Evolutionary conservation across 37 sponge, comb jelly and placozoan genomes (phyloP), one percentile per base, ranked within the genome.

Genomic region (Bolinopsis microptera): DNA sequence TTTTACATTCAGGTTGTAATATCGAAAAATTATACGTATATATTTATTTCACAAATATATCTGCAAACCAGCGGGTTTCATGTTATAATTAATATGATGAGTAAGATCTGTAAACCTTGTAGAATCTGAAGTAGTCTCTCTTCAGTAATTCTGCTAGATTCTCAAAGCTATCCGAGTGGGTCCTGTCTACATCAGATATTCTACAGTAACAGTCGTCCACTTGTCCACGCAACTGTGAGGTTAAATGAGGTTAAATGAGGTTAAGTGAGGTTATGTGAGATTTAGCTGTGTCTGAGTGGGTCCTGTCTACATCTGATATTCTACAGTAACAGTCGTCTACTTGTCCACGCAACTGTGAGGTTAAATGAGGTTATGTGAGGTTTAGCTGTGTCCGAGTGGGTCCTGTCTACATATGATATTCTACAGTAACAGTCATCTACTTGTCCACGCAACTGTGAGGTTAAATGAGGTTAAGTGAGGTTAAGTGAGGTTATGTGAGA

Each of bases 51-150:
- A n/a, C n/a, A n/a, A n/a, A n/a, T n/a, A n/a, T n/a, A n/a, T n/a
- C n/a, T n/a, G n/a, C n/a, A n/a, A n/a, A n/a, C n/a, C n/a, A n/a
- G n/a, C n/a, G n/a, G n/a, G n/a, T n/a, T n/a, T n/a, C n/a, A n/a
- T n/a, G n/a, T n/a, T n/a, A n/a, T n/a, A n/a, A n/a, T n/a, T n/a
- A n/a, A n/a, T n/a, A n/a, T n/a, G n/a, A n/a, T n/a, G n/a, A n/a
- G n/a, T n/a, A n/a, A n/a, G n/a, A n/a, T n/a, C n/a, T n/a, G 24
- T 93, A 38, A 28, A 96, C 98, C 94, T 92, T 93, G 93, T 94
- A 99, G 76, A 95, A 99, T 27, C 94, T 94, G 93, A 99, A 99
- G 93, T 94, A 99, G 35, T 92, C 38, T n/a, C 92, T 38, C 30
- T 93, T 76, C 37, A 97, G 72, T 23, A 99, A 92, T 37, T 92